phyloP scores from a whole-genome alignment of 2,888 invertebrate genomes.

The Xylocampa areola region DNA sequence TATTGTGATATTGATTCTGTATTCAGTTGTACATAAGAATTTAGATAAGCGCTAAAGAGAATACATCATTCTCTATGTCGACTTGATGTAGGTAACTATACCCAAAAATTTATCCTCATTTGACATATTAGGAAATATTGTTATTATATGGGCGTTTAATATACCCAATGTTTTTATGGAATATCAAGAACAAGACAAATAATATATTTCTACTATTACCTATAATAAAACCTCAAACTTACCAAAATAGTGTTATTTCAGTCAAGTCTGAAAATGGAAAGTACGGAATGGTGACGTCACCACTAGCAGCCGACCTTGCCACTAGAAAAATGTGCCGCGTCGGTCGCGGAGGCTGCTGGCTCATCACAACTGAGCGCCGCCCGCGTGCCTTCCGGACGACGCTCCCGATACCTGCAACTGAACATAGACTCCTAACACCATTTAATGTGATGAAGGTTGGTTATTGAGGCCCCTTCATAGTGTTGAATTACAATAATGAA shows the following conservation, averaged over 20 bases:
- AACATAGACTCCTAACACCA: slow-evolving; percentile 15
- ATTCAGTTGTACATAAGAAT: no score
- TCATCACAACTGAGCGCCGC: slow-evolving; percentile 76
- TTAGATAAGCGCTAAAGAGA: no score
- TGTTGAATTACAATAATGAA: no score
- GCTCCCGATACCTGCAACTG: slow-evolving; percentile 68
- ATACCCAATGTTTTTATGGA: background rate
- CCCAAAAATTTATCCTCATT: no score
- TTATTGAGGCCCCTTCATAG: no score
- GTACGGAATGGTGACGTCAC: slow-evolving; percentile 84
- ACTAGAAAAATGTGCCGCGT: slow-evolving; percentile 90
- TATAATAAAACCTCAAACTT: background rate
- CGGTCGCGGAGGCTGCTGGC: slow-evolving; percentile 79
- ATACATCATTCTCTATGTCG: no score
- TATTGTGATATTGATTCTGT: no score
- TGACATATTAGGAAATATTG: no score
- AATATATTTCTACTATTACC: background rate
- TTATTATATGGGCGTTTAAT: no score
- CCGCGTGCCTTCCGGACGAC: slow-evolving; percentile 66
- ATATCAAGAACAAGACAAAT: background rate
- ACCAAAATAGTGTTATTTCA: slow-evolving; percentile 35
- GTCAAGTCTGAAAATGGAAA: slow-evolving; percentile 77
- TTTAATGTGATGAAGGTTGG: no score
- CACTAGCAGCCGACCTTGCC: slow-evolving; percentile 86
- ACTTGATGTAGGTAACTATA: no score